Base-by-base conservation (phyloP, 2,888 invertebrate genomes). In the Pristionchus japonicus region DNA sequence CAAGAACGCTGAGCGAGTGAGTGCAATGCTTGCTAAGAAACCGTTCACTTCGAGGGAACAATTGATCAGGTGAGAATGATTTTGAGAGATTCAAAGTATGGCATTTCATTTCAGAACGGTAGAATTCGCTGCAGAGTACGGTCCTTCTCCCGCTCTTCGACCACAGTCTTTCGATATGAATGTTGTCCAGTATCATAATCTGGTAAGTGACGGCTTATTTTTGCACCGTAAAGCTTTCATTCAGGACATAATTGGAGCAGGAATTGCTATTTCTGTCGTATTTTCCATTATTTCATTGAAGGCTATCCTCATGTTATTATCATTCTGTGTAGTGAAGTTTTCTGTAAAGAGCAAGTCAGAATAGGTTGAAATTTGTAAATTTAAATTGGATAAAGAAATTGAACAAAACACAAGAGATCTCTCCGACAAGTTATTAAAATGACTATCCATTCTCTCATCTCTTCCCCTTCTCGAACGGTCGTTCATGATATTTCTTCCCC, bases 101-200 rank as follows among this genome's bases (percentile, higher is more conserved):
- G 2, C 17, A 43, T 47, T 34, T 3, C 7, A 15, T 17, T 47
- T n/a, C n/a, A 77, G 77, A 43, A 77, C 77, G 9, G 83, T 83
- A 17, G 83, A 83, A 34, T 83, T 83, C 83, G 83, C 83, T 20
- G 83, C 83, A 34, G 83, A 83, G 17, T 83, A 34, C 83, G 83
- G 49, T 34, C 52, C 83, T 11, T 83, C 83, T 20, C 37, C 49
- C 13, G 83, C 83, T 11, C 83, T 83, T 20, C 23, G 83, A 83
- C 83, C 83, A 0, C 83, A 83, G 37, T 83, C 83, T 27, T 37
- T 43, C n/a, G 83, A 83, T 31, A 83, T 83, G 52, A 83, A 49
- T 49, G 34, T 20, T 20, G 34, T 83, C 13, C 43, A 83, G 23
- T 83, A 83, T 49, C 83, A 83, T 52, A 83, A 83, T 57, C 57